Conservation (phyloP, 2,888 invertebrate genomes). For the Anoplius nigerrimus region DNA sequence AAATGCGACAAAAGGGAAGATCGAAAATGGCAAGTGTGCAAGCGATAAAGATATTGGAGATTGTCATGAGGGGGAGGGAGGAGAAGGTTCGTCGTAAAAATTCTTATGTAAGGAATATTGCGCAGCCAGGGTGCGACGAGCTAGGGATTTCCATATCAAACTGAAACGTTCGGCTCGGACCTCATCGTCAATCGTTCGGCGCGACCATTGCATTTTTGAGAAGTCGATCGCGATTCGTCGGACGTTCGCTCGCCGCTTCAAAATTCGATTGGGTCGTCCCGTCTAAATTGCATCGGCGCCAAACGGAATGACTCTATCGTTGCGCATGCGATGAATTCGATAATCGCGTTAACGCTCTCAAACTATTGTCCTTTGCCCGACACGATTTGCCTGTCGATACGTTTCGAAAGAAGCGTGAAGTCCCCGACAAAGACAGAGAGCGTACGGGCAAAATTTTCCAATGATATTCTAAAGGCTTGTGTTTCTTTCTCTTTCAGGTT, state of each 20-base stretch:
- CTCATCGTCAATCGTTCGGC: constrained; percentile 6
- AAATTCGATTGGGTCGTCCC: constrained; percentile 2
- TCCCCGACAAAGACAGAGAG: too few relatives aligned
- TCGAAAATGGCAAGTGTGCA: too few relatives aligned
- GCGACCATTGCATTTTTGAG: constrained; percentile 1
- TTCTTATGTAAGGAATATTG: constrained; percentile 23
- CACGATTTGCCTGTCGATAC: neutral
- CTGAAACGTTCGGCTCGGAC: neutral
- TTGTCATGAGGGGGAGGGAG: constrained; percentile 5
- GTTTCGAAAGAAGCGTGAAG: too few relatives aligned
- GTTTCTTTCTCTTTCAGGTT: constrained; percentile 33
- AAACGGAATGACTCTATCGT: too few relatives aligned
- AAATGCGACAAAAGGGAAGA: too few relatives aligned
- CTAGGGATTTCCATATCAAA: constrained; percentile 17
- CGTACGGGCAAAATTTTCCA: too few relatives aligned
- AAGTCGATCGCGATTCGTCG: constrained; percentile 14
- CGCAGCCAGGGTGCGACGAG: neutral
- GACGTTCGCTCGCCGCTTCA: neutral
- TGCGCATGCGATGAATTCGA: too few relatives aligned
- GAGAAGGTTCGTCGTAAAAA: neutral
- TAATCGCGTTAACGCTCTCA: too few relatives aligned
- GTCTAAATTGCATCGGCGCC: neutral
- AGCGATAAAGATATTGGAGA: too few relatives aligned
- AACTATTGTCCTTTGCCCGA: neutral
- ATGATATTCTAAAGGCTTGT: too few relatives aligned